phyloP scores from a whole-genome alignment of 1,140 invertebrate genomes.

The Oppia nitens region DNA sequence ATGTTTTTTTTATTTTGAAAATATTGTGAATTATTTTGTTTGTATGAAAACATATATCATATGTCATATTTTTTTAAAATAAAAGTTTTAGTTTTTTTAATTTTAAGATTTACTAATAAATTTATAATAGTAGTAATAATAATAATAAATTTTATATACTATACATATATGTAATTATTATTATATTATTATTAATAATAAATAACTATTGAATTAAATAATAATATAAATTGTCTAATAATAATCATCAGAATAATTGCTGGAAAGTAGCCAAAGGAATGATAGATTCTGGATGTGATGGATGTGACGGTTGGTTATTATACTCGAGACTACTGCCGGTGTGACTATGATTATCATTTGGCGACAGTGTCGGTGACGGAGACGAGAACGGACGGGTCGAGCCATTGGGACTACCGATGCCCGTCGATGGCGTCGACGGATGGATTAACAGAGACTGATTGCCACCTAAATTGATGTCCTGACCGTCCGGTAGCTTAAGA shows the following conservation, averaged over 20 bases:
- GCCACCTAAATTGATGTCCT: constrained; percentile 7
- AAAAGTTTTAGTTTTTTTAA: too few relatives aligned
- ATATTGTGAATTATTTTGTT: too few relatives aligned
- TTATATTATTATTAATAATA: too few relatives aligned
- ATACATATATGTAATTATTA: too few relatives aligned
- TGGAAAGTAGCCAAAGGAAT: background rate
- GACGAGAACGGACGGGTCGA: constrained; percentile 15
- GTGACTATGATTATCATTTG: background rate
- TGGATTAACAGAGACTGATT: constrained; percentile 10
- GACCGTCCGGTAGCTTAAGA: constrained; percentile 37
- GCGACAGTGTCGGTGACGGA: constrained; percentile 7
- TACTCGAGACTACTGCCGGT: background rate
- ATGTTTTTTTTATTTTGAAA: too few relatives aligned
- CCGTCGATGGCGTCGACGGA: constrained; percentile 14
- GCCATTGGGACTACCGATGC: constrained; percentile 15
- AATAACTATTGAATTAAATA: too few relatives aligned
- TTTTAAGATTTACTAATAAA: too few relatives aligned
- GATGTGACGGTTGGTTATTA: background rate
- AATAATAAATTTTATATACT: too few relatives aligned
- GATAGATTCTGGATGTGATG: background rate
- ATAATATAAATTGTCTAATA: too few relatives aligned
- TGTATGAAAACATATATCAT: too few relatives aligned
- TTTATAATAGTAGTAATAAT: too few relatives aligned
- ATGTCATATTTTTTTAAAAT: too few relatives aligned
- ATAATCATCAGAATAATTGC: background rate